Percentiles rank a stretch among this genome's conserved stretches.
phyloP scores from a whole-genome alignment of 2,113 vertebrate genomes.

The Solea solea region DNA sequence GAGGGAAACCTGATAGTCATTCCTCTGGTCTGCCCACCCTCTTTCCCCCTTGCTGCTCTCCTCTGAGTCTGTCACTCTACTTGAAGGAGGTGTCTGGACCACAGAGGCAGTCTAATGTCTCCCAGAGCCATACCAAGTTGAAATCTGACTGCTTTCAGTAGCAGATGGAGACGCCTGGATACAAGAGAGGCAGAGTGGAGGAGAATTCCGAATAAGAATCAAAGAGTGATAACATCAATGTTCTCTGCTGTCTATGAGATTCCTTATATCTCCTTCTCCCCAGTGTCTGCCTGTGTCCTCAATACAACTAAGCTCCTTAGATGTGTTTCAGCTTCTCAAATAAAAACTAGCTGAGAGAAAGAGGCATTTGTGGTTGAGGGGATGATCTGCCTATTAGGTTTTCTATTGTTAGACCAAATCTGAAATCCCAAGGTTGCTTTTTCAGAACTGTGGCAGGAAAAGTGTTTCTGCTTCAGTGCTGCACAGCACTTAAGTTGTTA shows the following conservation, averaged over 20 bases:
- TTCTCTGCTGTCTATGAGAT: conserved; percentile 39
- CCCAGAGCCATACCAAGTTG: conserved; percentile 33
- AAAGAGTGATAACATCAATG: conserved; percentile 41
- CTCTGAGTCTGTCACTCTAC: conserved; percentile 43
- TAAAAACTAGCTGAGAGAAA: conserved; percentile 53
- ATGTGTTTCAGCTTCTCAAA: conserved; percentile 62
- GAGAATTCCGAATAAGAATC: conserved; percentile 36
- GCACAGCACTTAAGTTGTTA: conserved; percentile 66
- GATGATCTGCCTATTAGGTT: conserved; percentile 54
- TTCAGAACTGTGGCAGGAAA: conserved; percentile 47
- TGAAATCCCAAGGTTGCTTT: conserved; percentile 61
- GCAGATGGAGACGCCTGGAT: conserved; percentile 30
- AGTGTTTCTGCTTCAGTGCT: conserved; percentile 52
- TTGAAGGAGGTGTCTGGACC: conserved; percentile 32
- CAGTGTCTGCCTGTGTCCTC: conserved; percentile 47
- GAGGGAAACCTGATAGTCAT: conserved; percentile 60
- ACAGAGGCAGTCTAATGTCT: conserved; percentile 35
- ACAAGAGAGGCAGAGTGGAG: conserved; percentile 24
- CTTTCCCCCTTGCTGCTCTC: background rate
- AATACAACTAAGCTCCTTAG: conserved; percentile 57
- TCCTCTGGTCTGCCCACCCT: conserved; percentile 24
- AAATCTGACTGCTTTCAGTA: conserved; percentile 21
- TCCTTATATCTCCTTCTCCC: conserved; percentile 16
- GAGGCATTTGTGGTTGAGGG: conserved; percentile 42
- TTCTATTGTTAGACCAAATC: conserved; percentile 55